phyloP scores from a whole-genome alignment of 1,140 invertebrate genomes.

The Pseudomyrmex sp. region DNA sequence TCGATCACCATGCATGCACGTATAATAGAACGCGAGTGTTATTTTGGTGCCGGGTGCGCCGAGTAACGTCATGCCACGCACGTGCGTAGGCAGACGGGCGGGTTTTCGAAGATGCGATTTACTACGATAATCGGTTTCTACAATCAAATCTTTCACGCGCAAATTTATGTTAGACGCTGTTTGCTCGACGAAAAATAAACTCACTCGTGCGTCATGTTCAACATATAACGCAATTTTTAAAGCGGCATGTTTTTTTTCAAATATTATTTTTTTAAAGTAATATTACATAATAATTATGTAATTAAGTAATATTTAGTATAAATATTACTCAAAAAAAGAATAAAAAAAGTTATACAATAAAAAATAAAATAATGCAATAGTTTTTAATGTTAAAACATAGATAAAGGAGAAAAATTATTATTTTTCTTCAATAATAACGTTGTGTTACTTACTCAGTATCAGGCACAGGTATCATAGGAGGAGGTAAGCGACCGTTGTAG shows the following conservation, averaged over 20 bases:
- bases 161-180: constrained; percentile 13
- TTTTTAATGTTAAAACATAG: neutral
- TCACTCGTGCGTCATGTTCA: neutral
- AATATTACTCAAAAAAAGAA: neutral
- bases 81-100: constrained; percentile 8
- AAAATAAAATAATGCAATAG: neutral
- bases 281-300: neutral
- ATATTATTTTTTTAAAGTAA: neutral
- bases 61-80: constrained; percentile 62
- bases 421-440: neutral
- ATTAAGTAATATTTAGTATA: neutral
- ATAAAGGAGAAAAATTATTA: neutral
- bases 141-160: constrained; percentile 6
- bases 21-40: constrained; percentile 22
- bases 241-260: neutral
- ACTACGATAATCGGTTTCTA: constrained; percentile 23
- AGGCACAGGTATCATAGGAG: constrained; percentile 81
- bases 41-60: constrained; percentile 69
- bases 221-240: neutral
- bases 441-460: constrained; percentile 82
- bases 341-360: neutral
- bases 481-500: constrained; percentile 87
- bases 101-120: constrained; percentile 22
- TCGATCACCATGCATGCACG: constrained; percentile 7
- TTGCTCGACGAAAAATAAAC: neutral